Conservation (phyloP, 2,888 invertebrate genomes). For the Meganola albula region DNA sequence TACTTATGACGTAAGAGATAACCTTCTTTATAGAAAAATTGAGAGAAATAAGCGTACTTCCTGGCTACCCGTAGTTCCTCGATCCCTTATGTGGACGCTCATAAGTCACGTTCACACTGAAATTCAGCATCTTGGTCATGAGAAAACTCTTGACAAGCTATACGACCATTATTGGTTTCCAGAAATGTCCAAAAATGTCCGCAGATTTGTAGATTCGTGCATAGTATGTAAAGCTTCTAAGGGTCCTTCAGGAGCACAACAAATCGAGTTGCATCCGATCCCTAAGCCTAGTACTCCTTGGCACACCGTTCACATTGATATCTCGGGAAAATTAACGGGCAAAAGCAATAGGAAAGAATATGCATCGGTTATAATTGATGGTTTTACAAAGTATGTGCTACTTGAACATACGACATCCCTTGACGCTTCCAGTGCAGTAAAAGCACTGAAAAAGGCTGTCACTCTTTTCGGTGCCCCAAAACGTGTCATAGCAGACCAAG, state of each 20-base stretch:
- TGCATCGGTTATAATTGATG: conserved; percentile 26
- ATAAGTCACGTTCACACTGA: conserved; percentile 20
- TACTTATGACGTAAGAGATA: conserved; percentile 25
- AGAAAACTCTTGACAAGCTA: conserved; percentile 3
- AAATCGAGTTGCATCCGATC: conserved; percentile 19
- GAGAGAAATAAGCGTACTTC: conserved; percentile 12
- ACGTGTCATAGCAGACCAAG: conserved; percentile 22
- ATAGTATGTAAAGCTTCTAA: conserved; percentile 5
- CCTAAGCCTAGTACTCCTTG: conserved; percentile 17
- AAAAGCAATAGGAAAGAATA: conserved; percentile 21
- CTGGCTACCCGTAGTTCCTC: conserved; percentile 25
- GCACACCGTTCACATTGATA: conserved; percentile 31
- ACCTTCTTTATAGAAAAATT: conserved; percentile 24
- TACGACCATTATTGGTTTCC: conserved; percentile 5
- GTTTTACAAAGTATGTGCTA: conserved; percentile 20
- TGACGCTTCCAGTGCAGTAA: conserved; percentile 11
- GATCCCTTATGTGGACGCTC: conserved; percentile 22
- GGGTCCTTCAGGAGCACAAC: conserved; percentile 1
- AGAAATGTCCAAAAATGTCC: neutral
- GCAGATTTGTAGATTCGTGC: conserved; percentile 1
- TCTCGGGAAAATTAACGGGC: conserved; percentile 20
- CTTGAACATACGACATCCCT: conserved; percentile 16
- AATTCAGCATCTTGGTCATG: conserved; percentile 4
- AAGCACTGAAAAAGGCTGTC: conserved; percentile 20
- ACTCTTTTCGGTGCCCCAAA: conserved; percentile 23